Evolutionary conservation across 2,797 vertebrate genomes (phyloP).

Genomic region (Acipenser transmontanus): DNA sequence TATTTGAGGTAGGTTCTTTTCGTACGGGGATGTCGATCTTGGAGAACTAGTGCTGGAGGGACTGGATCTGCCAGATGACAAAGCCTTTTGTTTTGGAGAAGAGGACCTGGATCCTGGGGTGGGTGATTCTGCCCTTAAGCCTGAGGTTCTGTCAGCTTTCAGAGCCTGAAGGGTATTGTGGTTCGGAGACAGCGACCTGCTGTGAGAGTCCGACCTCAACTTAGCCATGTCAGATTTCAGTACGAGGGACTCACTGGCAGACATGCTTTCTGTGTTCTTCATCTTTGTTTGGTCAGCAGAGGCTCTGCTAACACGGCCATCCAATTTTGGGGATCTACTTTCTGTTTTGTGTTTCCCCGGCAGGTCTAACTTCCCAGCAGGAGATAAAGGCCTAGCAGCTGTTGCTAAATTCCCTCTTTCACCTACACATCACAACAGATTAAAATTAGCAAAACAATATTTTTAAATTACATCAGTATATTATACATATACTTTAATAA

Average conservation of each 20-base stretch:
- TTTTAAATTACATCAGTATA: not conserved
- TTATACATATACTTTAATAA: not conserved
- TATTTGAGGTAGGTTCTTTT: constrained; percentile 84
- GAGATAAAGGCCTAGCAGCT: constrained; percentile 67
- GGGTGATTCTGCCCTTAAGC: constrained; percentile 84
- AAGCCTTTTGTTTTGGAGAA: constrained; percentile 86
- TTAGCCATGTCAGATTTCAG: constrained; percentile 90
- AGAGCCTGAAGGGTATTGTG: constrained; percentile 95
- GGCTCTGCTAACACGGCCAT: constrained; percentile 71
- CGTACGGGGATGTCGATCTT: constrained; percentile 76
- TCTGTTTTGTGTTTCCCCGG: constrained; percentile 77
- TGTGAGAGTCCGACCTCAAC: constrained; percentile 89
- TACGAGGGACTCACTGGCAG: constrained; percentile 87
- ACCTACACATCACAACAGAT: constrained; percentile 63
- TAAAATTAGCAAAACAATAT: constrained; percentile 3
- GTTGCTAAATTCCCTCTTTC: constrained; percentile 77
- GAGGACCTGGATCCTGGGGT: constrained; percentile 83
- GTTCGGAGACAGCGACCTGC: constrained; percentile 92
- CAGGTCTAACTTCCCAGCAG: constrained; percentile 64
- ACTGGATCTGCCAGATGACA: constrained; percentile 72
- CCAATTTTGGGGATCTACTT: constrained; percentile 77
- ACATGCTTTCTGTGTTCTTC: constrained; percentile 73
- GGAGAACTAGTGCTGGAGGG: constrained; percentile 75
- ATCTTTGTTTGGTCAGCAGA: constrained; percentile 73
- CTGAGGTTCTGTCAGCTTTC: constrained; percentile 74